A percentile compares a stretch with the other conserved stretches of the same genome.
Conservation (phyloP, 92 coral and sea anemone genomes). For the Chrysogorgia sp. region DNA sequence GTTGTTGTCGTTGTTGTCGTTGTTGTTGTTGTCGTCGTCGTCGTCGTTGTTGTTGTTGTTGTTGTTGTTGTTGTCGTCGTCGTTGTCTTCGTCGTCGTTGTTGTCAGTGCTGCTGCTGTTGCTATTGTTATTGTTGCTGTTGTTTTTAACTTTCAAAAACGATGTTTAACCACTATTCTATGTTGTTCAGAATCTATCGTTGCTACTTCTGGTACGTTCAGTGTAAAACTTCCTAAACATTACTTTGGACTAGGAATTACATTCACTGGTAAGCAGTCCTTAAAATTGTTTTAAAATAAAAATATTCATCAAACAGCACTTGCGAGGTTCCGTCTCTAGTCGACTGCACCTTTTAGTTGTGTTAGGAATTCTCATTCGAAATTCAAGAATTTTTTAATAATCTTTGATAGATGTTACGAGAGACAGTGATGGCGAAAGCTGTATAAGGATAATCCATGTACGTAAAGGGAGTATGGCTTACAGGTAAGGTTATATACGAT, state of each 20-base stretch:
- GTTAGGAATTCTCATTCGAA: neutral
- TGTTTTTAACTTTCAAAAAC: no score
- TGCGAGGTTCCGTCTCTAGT: neutral
- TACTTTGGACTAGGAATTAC: constrained; percentile 46
- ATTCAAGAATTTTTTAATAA: neutral
- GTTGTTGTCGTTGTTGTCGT: constrained; percentile 1
- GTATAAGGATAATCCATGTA: constrained; percentile 33
- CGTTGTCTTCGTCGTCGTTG: neutral
- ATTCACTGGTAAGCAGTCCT: constrained; percentile 26
- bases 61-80: no score
- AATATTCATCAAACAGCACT: no score
- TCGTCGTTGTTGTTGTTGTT: no score
- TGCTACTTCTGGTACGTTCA: constrained; percentile 40
- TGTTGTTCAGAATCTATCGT: constrained; percentile 29
- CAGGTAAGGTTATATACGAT: neutral
- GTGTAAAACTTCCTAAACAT: constrained; percentile 34
- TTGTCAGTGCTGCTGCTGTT: constrained; percentile 1
- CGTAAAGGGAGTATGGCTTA: constrained; percentile 42
- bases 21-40: neutral
- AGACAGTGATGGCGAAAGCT: neutral
- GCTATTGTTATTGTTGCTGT: neutral
- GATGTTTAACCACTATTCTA: neutral
- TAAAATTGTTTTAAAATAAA: no score
- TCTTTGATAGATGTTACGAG: neutral
- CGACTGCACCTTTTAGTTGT: no score